phyloP scores from a whole-genome alignment of 2,113 vertebrate genomes.

The Martes martes region DNA sequence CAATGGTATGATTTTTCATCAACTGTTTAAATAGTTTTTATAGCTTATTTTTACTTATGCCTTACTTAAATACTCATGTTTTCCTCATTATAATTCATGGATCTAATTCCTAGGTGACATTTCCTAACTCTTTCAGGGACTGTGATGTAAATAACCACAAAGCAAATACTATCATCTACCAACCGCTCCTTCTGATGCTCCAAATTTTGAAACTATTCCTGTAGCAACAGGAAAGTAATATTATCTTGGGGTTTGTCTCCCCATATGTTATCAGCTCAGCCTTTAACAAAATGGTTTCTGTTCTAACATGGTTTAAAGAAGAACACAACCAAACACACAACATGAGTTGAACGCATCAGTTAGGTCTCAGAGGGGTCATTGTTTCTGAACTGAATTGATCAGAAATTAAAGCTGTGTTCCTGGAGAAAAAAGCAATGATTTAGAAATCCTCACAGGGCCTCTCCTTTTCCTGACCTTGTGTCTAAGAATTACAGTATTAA shows the following conservation, averaged over 20 bases:
- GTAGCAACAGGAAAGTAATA: not conserved
- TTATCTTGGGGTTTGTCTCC: not conserved
- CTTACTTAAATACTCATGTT: not conserved
- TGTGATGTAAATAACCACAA: not conserved
- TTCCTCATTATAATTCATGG: not conserved
- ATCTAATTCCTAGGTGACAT: not conserved
- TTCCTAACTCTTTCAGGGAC: not conserved
- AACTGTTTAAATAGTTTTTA: slow-evolving; percentile 12
- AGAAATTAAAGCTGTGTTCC: slow-evolving; percentile 43
- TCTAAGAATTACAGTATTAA: slow-evolving; percentile 32
- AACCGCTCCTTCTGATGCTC: not conserved
- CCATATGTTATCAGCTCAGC: not conserved
- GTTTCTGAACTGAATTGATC: not conserved
- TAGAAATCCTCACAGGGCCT: not conserved
- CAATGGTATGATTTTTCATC: not conserved
- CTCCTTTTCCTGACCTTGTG: not conserved
- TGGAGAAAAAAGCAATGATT: not conserved
- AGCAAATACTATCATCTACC: not conserved
- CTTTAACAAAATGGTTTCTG: not conserved
- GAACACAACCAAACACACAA: not conserved
- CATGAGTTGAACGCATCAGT: not conserved
- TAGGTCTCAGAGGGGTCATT: not conserved
- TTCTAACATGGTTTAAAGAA: not conserved
- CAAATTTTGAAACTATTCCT: not conserved
- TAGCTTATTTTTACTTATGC: not conserved